Evolutionary conservation across 2,113 vertebrate species (phyloP), one percentile per base, ranked within the genome.

Genomic region (Labeo catla): DNA sequence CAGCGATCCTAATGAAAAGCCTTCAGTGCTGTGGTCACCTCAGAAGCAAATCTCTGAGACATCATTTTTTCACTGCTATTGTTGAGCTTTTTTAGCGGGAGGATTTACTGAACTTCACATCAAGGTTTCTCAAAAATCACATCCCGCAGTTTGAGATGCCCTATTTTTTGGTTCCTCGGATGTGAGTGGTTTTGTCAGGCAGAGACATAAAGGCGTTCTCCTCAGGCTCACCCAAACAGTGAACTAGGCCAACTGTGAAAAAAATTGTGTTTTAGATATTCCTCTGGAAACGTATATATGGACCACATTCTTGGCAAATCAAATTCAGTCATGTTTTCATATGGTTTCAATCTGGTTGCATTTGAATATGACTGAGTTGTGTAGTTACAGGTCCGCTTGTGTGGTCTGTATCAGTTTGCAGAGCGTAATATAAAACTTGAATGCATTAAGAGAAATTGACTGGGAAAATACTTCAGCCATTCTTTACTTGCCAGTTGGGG

Each of bases 351-450:
- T 86, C 82, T 61, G 47, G 63, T 54, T 13, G 8, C 12, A 45
- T 76, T 76, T 76, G 47, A 81, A 57, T 85, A 50, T 66, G 39
- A 66, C 43, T 43, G 10, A 54, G 45, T 61, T 34, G 15, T 45
- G 12, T 54, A 49, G 43, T 72, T 79, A 45, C 15, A 21, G 54
- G 45, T 49, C 66, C 68, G 65, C 61, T 47, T 84, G 81, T 89
- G 81, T 81, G 88, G 81, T 84, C 77, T 21, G 19, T 74, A 81
- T 86, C 57, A 21, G 21, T 86, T 88, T 84, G 78, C 65, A 28
- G 4, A 6, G 1, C 13, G n/a, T 81, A 76, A 66, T 80, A 57
- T 74, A 74, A 49, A 49, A 16, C 76, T 84, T 23, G 47, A 59
- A 68, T 66, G 39, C 74, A 74, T 84, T 13, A 36, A 9, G 52